These are phyloP conservation scores for Lagocephalus sceleratus DNA, from an alignment of 2,797 vertebrate species.

Conservation along the genomic window DNA sequence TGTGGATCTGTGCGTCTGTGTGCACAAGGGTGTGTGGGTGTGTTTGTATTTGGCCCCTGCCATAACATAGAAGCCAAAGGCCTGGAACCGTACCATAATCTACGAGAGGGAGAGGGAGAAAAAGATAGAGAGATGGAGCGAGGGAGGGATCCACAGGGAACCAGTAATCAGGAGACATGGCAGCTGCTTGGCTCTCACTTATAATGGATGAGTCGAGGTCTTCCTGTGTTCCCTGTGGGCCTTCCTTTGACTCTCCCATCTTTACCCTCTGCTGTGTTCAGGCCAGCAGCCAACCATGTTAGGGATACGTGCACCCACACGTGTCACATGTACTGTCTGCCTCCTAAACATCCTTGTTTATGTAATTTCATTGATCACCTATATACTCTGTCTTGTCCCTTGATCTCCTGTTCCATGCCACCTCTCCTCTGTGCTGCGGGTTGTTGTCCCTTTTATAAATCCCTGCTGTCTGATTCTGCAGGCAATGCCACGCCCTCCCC, in stretches of 20 bases:
- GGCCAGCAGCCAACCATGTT: constrained; percentile 45
- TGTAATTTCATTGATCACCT: constrained; percentile 61
- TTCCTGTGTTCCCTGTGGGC: constrained; percentile 54
- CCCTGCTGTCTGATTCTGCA: constrained; percentile 37
- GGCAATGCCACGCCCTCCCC: constrained; percentile 10
- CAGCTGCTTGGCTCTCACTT: constrained; percentile 70
- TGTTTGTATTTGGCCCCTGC: constrained; percentile 42
- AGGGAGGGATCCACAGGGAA: constrained; percentile 53
- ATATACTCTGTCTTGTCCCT: constrained; percentile 52
- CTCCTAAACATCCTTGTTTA: constrained; percentile 47
- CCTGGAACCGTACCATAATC: constrained; percentile 59
- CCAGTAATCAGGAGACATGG: constrained; percentile 72
- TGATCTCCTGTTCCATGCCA: constrained; percentile 39
- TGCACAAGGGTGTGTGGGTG: constrained; percentile 14
- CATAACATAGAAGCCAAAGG: constrained; percentile 54
- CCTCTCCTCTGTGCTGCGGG: constrained; percentile 43
- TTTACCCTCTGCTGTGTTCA: constrained; percentile 46
- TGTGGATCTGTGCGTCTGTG: constrained; percentile 10
- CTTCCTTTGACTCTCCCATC: constrained; percentile 51
- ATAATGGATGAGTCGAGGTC: constrained; percentile 74
- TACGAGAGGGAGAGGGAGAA: constrained; percentile 12
- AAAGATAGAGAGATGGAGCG: constrained; percentile 3
- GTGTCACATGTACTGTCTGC: constrained; percentile 30
- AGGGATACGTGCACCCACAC: constrained; percentile 19
- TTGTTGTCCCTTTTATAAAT: constrained; percentile 60